Evolutionary conservation across 2,888 invertebrate species (phyloP), one percentile per base, ranked within the genome.

Genomic region (Herminia tarsipennalis): DNA sequence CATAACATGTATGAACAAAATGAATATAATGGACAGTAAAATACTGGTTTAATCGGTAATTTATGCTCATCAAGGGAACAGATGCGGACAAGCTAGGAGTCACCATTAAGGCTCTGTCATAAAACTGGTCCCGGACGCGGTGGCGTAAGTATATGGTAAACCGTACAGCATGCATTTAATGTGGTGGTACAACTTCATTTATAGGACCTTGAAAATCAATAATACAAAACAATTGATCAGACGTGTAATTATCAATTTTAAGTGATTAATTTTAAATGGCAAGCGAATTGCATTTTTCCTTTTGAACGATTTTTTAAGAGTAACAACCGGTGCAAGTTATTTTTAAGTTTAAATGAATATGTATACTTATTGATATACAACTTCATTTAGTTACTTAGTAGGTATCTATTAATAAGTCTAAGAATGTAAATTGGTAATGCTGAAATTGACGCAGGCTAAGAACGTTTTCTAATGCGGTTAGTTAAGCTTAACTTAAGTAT

Each of bases 11-110:
- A 71, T 63, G 68, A 55, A 56, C 32, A 79, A 66, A 69, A 73
- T 66, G 64, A 70, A 61, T 66, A 69, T 73, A 68, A 73, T 73
- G 68, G 70, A 49, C 61, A 56, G 66, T 67, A 63, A 67, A 70
- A 61, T 70, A 68, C 66, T 57, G 56, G 67, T 75, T 76, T 72
- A 69, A 66, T 70, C 61, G 53, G 70, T 76, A 78, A 79, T 78
- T 76, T 81, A 80, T 79, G 72, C 65, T 75, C 78, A 76, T 78
- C 75, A 77, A 75, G 66, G 38, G 67, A 68, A 72, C 75, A 78
- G 73, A 79, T 74, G 75, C 66, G 69, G 69, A 73, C 77, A 70
- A 60, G 62, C 77, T 74, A 70, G 71, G 57, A 73, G 74, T 76
- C 67, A 70, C 78, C 62, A 78, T 78, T 76, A 81, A 76, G 77